Evolutionary conservation across 2,113 vertebrate genomes (phyloP).

Genomic region (Sorex araneus): DNA sequence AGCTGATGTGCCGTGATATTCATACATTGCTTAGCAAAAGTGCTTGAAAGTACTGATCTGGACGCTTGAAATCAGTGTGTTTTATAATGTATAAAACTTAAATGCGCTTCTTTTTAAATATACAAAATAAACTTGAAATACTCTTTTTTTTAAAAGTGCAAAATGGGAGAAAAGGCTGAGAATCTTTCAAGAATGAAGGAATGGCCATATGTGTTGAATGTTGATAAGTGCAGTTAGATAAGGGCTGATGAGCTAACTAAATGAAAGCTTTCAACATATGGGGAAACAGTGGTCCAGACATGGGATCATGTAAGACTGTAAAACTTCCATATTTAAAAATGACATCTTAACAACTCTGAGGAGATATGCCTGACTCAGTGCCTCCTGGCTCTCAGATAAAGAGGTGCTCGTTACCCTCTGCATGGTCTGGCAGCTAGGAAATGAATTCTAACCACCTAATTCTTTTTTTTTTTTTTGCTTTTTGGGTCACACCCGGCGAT

Average conservation of each 20-base stretch:
- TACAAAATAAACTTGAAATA: too few species aligned
- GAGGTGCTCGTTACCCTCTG: not conserved
- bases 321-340: conserved; percentile 51
- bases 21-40: not conserved
- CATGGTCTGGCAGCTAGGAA: not conserved
- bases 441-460: not conserved
- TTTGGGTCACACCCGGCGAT: too few species aligned
- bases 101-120: too few species aligned
- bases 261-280: not conserved
- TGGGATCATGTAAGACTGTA: not conserved
- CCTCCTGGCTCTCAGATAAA: conserved; percentile 49
- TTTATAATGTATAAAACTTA: conserved; percentile 10
- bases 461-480: too few species aligned
- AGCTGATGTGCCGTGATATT: conserved; percentile 9
- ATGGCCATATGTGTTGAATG: not conserved
- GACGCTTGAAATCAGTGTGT: conserved; percentile 4
- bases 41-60: not conserved
- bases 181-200: conserved; percentile 20
- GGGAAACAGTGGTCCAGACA: conserved; percentile 19
- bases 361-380: not conserved
- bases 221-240: not conserved
- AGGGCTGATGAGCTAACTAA: not conserved
- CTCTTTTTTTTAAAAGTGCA: not conserved
- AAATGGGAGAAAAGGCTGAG: conserved; percentile 3
- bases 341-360: conserved; percentile 14